A percentile compares a stretch with the other conserved stretches of the same genome.
Evolutionary conservation across 2,113 vertebrate genomes (phyloP).

Genomic region (Lepisosteus osseus): DNA sequence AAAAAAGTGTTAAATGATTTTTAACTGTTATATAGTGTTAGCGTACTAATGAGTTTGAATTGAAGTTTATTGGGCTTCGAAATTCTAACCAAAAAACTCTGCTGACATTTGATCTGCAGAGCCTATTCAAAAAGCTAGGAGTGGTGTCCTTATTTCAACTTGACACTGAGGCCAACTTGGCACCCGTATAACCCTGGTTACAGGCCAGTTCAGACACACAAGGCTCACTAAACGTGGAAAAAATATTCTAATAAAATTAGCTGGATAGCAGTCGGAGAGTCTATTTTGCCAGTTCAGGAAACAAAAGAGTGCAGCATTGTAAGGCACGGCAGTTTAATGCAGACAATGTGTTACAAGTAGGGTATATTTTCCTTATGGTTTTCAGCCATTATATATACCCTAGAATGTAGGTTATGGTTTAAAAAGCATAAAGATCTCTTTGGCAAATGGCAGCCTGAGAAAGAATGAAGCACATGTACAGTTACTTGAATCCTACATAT

Average conservation of each 20-base stretch:
- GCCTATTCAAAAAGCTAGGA: constrained; percentile 5
- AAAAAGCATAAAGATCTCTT: too few relatives aligned
- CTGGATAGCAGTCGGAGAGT: background rate
- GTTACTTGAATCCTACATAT: too few relatives aligned
- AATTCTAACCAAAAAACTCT: background rate
- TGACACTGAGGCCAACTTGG: constrained; percentile 33
- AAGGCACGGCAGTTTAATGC: background rate
- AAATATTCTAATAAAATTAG: constrained; percentile 15
- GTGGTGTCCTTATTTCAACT: constrained; percentile 36
- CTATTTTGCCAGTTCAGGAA: accelerated
- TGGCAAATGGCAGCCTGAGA: too few relatives aligned
- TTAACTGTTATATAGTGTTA: background rate
- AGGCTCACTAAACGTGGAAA: constrained; percentile 41
- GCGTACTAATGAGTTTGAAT: background rate
- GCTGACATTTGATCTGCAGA: constrained; percentile 30
- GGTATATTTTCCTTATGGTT: too few relatives aligned
- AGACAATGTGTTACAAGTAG: too few relatives aligned
- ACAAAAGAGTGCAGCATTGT: background rate
- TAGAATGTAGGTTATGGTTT: too few relatives aligned
- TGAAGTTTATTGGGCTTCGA: background rate
- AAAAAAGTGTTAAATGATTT: background rate
- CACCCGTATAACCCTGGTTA: constrained; percentile 23
- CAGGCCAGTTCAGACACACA: constrained; percentile 34
- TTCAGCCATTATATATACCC: too few relatives aligned
- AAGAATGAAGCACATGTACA: too few relatives aligned